Conservation (phyloP, 2,797 vertebrate genomes). For the Liparis tanakae region DNA sequence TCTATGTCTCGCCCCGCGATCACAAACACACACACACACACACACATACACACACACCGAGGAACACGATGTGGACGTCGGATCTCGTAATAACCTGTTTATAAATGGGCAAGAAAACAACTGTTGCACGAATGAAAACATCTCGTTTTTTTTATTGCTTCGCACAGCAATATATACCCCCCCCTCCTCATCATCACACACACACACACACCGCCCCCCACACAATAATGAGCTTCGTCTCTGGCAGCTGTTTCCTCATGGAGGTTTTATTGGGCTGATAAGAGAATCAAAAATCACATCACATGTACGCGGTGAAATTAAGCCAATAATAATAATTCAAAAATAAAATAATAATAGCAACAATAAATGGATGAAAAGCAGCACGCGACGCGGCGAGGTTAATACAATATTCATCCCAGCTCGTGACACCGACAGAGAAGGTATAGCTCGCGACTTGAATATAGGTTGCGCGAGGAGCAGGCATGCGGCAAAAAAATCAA, state of each 20-base stretch:
- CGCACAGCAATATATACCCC: background rate
- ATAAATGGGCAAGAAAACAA: background rate
- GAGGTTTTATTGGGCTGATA: constrained; percentile 2
- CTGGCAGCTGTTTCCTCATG: constrained; percentile 28
- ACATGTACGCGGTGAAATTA: constrained; percentile 1
- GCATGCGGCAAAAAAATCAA: background rate
- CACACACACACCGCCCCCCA: background rate
- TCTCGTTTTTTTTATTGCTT: constrained; percentile 7
- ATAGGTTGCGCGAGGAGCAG: constrained; percentile 26
- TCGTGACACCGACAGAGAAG: constrained; percentile 24
- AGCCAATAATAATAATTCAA: background rate
- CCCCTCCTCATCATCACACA: background rate
- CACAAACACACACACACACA: background rate
- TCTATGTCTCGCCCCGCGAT: background rate
- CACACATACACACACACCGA: too few relatives aligned
- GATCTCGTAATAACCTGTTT: background rate
- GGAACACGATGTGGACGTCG: background rate
- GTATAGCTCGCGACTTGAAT: constrained; percentile 26
- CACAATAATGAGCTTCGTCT: constrained; percentile 30
- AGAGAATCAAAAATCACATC: constrained; percentile 2
- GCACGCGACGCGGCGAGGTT: background rate
- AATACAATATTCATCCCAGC: constrained; percentile 36
- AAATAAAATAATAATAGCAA: too few relatives aligned
- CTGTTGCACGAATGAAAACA: constrained; percentile 5
- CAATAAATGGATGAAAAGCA: background rate